phyloP scores from a whole-genome alignment of 2,888 invertebrate species.

The Ornithoptera alexandrae region DNA sequence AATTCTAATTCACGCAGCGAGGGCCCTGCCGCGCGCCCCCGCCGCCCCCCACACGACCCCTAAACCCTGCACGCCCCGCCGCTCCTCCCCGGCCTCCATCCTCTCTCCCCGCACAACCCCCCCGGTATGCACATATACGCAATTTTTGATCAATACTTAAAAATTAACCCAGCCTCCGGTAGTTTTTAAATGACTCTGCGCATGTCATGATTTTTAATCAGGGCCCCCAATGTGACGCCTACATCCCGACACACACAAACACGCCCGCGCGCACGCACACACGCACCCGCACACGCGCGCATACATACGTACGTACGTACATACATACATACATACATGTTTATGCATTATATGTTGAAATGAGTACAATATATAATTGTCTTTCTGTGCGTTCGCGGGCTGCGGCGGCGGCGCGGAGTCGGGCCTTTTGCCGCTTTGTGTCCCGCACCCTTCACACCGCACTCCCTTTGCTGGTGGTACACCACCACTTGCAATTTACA shows the following conservation, averaged over 20 bases:
- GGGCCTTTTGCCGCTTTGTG: slow-evolving; percentile 32
- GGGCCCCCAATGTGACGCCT: slow-evolving; percentile 65
- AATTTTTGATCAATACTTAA: slow-evolving; percentile 81
- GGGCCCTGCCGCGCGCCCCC: slow-evolving; percentile 16
- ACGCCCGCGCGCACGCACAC: background rate
- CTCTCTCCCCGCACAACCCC: slow-evolving; percentile 36
- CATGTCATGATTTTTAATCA: slow-evolving; percentile 81
- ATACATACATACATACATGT: slow-evolving; percentile 37
- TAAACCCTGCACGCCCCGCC: no score
- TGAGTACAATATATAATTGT: slow-evolving; percentile 46
- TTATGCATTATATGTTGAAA: slow-evolving; percentile 47
- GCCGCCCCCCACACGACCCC: no score
- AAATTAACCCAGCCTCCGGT: slow-evolving; percentile 78
- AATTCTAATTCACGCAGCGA: slow-evolving; percentile 73
- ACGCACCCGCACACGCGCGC: no score
- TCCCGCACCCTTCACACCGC: background rate
- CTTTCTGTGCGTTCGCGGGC: slow-evolving; percentile 39
- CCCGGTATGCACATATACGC: slow-evolving; percentile 58
- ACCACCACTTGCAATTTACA: no score
- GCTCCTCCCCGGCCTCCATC: slow-evolving; percentile 28
- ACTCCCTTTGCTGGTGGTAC: no score
- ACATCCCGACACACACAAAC: slow-evolving; percentile 34
- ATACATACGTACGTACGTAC: no score
- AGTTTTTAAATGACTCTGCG: slow-evolving; percentile 80
- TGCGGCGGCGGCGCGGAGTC: slow-evolving; percentile 29